Base-by-base conservation (phyloP, 2,888 invertebrate genomes). In the Gonocerus acuteangulatus region DNA sequence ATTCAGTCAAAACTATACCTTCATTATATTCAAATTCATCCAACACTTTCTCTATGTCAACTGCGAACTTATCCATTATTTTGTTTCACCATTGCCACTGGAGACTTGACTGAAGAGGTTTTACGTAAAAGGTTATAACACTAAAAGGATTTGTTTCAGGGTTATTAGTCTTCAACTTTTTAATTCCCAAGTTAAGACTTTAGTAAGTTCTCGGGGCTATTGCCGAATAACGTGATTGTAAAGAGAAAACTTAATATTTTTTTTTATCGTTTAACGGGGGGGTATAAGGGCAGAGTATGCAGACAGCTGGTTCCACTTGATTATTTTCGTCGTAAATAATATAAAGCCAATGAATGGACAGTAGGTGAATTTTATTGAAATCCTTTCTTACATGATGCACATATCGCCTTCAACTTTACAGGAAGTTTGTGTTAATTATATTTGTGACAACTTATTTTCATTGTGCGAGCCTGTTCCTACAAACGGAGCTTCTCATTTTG, bases 1-100 rank as follows among this genome's bases (percentile, higher is more conserved):
- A 42, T 59, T 49, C 52, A 47, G 45, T 42, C 36, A 56, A 60
- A 23, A 59, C 65, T 62, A 69, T 71, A 78, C 77, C 77, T 78
- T 89, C 86, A 71, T 82, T 83, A 69, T 85, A 81, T 74, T 90
- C 89, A 72, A 90, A 85, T 72, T 89, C 89, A 74, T 90, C 89
- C 62, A 90, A 77, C 66, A 89, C 87, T 77, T 87, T 86, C 73
- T 90, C 89, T 71, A 90, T 79, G 75, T 90, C 89, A 65, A 89
- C 83, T 61, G 80, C 77, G 70, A 79, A 79, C 69, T 79, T 80
- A 71, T 81, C 81, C 80, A 81, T 81, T 66, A 39, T 64, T 63
- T 52, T 45, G 48, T 42, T 47, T 22, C 59, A 59, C 59, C 59
- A 59, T 59, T 59, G 59, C 59, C 59, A 59, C 59, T 59, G 59